Evolutionary conservation across 2,888 invertebrate genomes (phyloP), one percentile per base, ranked within the genome.

Genomic region (Rotaria macrura): DNA sequence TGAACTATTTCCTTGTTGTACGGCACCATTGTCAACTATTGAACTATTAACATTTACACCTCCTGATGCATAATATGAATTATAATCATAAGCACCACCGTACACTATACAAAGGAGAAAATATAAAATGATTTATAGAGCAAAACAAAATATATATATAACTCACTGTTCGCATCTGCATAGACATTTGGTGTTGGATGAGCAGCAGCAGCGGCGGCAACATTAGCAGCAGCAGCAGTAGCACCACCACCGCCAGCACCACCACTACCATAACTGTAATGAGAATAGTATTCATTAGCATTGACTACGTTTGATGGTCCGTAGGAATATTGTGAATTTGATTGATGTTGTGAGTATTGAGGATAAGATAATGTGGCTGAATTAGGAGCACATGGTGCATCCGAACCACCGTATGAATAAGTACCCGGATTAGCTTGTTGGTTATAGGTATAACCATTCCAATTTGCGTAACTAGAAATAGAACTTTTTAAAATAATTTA

Each of bases 201-300:
- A 79, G 79, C 25, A 43, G 79, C 43, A 79, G n/a, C n/a, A n/a
- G n/a, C n/a, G n/a, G n/a, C n/a, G n/a, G n/a, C n/a, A n/a, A n/a
- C n/a, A n/a, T n/a, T n/a, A n/a, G n/a, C n/a, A n/a, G n/a, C n/a
- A n/a, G n/a, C n/a, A n/a, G n/a, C n/a, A n/a, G n/a, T n/a, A n/a
- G n/a, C n/a, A n/a, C n/a, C n/a, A n/a, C n/a, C n/a, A n/a, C n/a
- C n/a, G n/a, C n/a, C n/a, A n/a, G n/a, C n/a, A n/a, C n/a, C n/a
- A n/a, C n/a, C n/a, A n/a, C n/a, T n/a, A n/a, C 43, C 79, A n/a
- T 40, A 79, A 43, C 43, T 43, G n/a, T 79, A 79, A 25, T 79
- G 43, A 79, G 79, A 43, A 43, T 40, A 79, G n/a, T 79, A 79
- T n/a, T 79, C 79, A n/a, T 79, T 43, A 25, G 79, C 34, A 65